Evolutionary conservation across 2,113 vertebrate genomes (phyloP).

Genomic region (Urocitellus parryii): DNA sequence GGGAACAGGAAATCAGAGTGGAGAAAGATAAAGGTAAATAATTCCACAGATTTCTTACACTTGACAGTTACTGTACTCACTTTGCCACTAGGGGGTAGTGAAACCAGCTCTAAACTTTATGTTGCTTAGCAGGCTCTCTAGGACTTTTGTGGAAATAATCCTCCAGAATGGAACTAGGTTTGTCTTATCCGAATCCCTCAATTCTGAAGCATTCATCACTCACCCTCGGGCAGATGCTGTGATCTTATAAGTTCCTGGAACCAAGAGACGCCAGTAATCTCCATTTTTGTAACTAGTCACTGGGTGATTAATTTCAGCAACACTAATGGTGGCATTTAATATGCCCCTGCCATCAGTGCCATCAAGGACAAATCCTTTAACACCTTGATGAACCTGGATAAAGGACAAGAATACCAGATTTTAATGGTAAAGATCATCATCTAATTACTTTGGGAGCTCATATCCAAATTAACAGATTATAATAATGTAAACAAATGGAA

Average conservation of each 20-base stretch:
- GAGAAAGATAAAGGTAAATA: not conserved
- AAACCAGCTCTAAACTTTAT: not conserved
- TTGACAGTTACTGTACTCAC: not conserved
- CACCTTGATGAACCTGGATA: constrained; percentile 93
- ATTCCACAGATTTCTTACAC: not conserved
- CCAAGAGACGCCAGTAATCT: constrained; percentile 97
- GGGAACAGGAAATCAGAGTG: not conserved
- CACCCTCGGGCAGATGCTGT: constrained; percentile 95
- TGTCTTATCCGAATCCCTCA: not conserved
- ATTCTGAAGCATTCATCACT: constrained; percentile 63
- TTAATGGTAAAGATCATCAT: constrained; percentile 43
- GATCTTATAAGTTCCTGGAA: constrained; percentile 92
- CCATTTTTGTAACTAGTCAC: constrained; percentile 93
- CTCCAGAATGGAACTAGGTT: not conserved
- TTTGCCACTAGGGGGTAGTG: not conserved
- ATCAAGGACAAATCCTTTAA: constrained; percentile 95
- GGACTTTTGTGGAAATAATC: constrained; percentile 20
- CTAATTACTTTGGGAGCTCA: constrained; percentile 13
- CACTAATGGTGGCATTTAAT: constrained; percentile 94
- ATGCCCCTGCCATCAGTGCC: constrained; percentile 91
- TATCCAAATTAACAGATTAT: constrained; percentile 37
- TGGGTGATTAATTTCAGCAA: constrained; percentile 91
- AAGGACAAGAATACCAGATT: constrained; percentile 56
- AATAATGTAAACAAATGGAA: constrained; percentile 49
- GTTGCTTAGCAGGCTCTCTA: not conserved